Percentiles rank a stretch among this genome's conserved stretches.
These are phyloP conservation scores for Vanessa cardui DNA, from an alignment of 2,888 invertebrate genomes.

Conservation along the genomic window DNA sequence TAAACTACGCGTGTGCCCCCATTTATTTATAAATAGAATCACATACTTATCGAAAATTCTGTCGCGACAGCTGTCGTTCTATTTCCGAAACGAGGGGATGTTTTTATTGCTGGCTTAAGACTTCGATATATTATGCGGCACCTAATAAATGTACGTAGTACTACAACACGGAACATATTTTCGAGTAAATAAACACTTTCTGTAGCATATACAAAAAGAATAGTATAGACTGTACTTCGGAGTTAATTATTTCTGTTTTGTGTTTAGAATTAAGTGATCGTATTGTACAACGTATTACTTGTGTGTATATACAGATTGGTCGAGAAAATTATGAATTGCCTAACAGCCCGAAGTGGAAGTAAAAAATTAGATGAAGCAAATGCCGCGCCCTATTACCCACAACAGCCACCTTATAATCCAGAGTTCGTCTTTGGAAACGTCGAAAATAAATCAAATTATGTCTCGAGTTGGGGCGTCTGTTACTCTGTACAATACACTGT, in stretches of 20 bases:
- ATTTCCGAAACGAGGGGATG: slow-evolving; percentile 70
- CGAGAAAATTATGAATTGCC: slow-evolving; percentile 65
- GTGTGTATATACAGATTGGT: slow-evolving; percentile 25
- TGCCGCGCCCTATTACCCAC: slow-evolving; percentile 62
- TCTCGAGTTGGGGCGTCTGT: slow-evolving; percentile 50
- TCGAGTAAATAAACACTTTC: slow-evolving; percentile 4
- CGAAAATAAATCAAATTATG: slow-evolving; percentile 47
- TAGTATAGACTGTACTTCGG: neutral
- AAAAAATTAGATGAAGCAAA: slow-evolving; percentile 58
- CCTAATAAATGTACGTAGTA: slow-evolving; percentile 37
- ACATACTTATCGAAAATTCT: slow-evolving; percentile 64
- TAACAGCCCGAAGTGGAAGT: slow-evolving; percentile 57
- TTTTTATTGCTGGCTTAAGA: slow-evolving; percentile 46
- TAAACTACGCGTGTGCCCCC: slow-evolving; percentile 54
- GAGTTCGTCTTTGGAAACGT: slow-evolving; percentile 58
- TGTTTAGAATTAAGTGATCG: neutral
- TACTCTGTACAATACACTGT: slow-evolving; percentile 48
- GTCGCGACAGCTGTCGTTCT: slow-evolving; percentile 72
- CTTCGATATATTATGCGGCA: slow-evolving; percentile 45
- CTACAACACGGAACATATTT: slow-evolving; percentile 14
- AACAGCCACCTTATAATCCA: slow-evolving; percentile 73
- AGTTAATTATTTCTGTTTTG: neutral
- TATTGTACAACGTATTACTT: neutral
- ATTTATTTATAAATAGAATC: slow-evolving; percentile 58
- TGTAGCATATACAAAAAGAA: neutral